Conservation (phyloP, 1,140 invertebrate genomes). For the Latrodectus geometricus region DNA sequence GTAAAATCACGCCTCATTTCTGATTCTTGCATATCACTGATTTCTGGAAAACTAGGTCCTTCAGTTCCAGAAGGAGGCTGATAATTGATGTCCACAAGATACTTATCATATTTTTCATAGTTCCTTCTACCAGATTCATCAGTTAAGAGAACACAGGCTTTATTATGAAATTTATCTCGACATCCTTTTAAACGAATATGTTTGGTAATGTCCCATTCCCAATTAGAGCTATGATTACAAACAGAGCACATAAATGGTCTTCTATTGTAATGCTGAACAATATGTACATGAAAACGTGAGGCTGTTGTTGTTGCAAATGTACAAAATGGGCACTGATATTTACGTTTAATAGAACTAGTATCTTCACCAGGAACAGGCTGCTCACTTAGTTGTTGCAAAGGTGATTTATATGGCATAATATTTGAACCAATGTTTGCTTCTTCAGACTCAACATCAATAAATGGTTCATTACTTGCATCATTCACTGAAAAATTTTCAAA, state of each 20-base stretch:
- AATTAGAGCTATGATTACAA: constrained; percentile 92
- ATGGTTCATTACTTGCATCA: background rate
- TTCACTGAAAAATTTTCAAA: constrained; percentile 21
- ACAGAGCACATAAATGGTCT: constrained; percentile 95
- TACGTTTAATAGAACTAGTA: constrained; percentile 32
- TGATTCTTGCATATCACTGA: background rate
- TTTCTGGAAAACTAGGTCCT: background rate
- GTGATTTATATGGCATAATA: background rate
- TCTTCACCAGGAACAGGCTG: background rate
- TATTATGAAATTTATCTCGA: constrained; percentile 82
- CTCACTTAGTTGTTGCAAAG: background rate
- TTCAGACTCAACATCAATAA: constrained; percentile 6
- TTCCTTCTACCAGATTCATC: constrained; percentile 90
- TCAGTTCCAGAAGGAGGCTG: constrained; percentile 4
- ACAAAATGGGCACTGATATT: constrained; percentile 89
- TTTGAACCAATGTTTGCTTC: background rate
- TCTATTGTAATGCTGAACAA: constrained; percentile 90
- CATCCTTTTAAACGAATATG: constrained; percentile 88
- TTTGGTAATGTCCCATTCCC: constrained; percentile 96
- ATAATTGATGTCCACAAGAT: constrained; percentile 56
- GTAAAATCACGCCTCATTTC: background rate
- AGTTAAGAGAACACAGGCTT: constrained; percentile 85
- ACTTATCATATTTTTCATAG: constrained; percentile 89
- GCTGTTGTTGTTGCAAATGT: constrained; percentile 88
- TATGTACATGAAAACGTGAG: constrained; percentile 92